Base-by-base conservation (phyloP, 2,888 invertebrate genomes). In the Andrena flavipes region DNA sequence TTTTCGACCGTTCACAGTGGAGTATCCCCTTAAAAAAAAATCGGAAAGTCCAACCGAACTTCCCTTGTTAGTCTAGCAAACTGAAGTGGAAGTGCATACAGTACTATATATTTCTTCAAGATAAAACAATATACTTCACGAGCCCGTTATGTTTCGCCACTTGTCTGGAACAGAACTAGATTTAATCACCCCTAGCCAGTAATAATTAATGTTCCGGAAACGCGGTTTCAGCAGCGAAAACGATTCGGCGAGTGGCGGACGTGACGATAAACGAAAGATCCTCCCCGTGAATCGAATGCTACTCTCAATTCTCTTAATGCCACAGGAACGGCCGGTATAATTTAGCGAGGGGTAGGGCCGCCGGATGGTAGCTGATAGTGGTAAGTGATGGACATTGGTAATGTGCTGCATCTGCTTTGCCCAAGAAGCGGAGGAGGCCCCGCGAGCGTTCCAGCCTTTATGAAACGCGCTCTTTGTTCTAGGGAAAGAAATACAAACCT, bases 401-500 rank as follows among this genome's bases (percentile, higher is more conserved):
- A 94, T 94, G 94, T 94, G 93, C 93, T 91, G 94, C 91, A 92
- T 94, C 92, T 93, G 85, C 89, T 94, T 93, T 89, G 65, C 85
- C 56, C 65, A 71, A 80, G 74, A 74, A 86, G 80, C 72, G 74
- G 82, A 84, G 79, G 63, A 71, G 74, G 69, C 64, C 84, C 59
- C 82, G 78, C 82, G 75, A 74, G 84, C 76, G 72, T 87, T 82
- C 80, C 82, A 85, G 88, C 87, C 92, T 92, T 92, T 90, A 92
- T 92, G 91, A 91, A 90, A 88, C 86, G 82, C 83, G 80, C 83
- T 74, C 88, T 89, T 89, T 88, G 88, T 89, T 88, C 84, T 48
- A 16, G 30, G 65, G 20, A 60, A 59, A 72, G 48, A 68, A 76
- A 64, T 42, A 80, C 72, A 78, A 81, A 74, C 49, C 49, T 26